Evolutionary conservation across 2,113 vertebrate species (phyloP).

Genomic region (Sebastes fasciatus): DNA sequence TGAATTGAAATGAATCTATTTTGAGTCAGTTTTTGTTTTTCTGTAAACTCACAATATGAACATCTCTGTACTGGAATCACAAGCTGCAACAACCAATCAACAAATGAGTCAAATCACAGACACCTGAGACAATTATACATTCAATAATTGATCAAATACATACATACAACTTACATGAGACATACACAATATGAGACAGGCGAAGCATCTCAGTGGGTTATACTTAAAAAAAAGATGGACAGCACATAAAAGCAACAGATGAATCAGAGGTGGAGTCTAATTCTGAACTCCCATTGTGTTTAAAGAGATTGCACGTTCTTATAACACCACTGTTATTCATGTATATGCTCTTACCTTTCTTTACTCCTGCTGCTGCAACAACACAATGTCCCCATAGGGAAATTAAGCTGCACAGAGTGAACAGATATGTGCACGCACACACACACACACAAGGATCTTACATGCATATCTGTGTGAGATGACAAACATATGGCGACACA

Average conservation of each 20-base stretch:
- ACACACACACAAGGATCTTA: not conserved
- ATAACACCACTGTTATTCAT: not conserved
- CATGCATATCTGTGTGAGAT: not conserved
- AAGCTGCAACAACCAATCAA: not conserved
- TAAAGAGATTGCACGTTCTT: not conserved
- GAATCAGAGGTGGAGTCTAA: not conserved
- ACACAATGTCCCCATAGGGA: slow-evolving; percentile 16
- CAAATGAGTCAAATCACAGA: not conserved
- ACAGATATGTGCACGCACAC: not conserved
- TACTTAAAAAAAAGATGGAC: not conserved
- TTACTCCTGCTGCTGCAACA: not conserved
- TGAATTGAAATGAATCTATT: not conserved
- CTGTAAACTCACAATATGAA: not conserved
- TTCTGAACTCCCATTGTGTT: not conserved
- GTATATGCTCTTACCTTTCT: not conserved
- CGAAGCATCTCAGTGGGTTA: not conserved
- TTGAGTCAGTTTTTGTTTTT: too few species aligned
- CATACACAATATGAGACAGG: too few species aligned
- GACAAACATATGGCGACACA: slow-evolving; percentile 10
- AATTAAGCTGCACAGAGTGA: slow-evolving; percentile 8
- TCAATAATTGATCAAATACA: not conserved
- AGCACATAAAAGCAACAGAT: not conserved
- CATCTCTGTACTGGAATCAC: not conserved
- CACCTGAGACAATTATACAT: not conserved
- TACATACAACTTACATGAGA: too few species aligned